Base-by-base conservation (phyloP, 53 echinoderm and acorn worm genomes). In the Echinarachnius parma region DNA sequence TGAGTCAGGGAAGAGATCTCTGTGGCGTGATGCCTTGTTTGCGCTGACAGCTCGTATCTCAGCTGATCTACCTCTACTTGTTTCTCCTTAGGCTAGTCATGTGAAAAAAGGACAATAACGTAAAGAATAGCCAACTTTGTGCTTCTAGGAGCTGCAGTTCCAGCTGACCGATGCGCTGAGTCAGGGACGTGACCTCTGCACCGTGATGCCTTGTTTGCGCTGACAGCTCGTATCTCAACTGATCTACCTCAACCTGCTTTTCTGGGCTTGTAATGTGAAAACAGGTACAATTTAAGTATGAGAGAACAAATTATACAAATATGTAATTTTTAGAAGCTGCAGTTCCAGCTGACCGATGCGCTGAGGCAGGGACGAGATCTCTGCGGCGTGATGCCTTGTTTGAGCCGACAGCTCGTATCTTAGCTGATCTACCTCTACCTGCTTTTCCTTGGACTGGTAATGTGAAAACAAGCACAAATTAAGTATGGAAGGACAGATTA, bases 301-400 rank as follows among this genome's bases (percentile, higher is more conserved):
- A n/a, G n/a, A n/a, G n/a, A n/a, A n/a, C n/a, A n/a, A n/a, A n/a
- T n/a, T n/a, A n/a, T n/a, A n/a, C n/a, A n/a, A n/a, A n/a, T n/a
- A n/a, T n/a, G n/a, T n/a, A n/a, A n/a, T n/a, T n/a, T n/a, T n/a
- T n/a, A n/a, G n/a, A n/a, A 92, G 34, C 57, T 82, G 74, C 34
- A 81, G 59, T 62, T 92, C 84, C 56, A 92, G 75, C 37, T 88
- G 82, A 3, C 82, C 79, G 8, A 88, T 75, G 18, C 84, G 64
- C 67, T 85, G 85, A 26, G 77, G 65, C 9, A 82, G 69, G 69
- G 53, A 14, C 20, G 88, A 61, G 20, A 75, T 31, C 77, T 92
- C 92, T 1, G 75, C 31, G 14, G 82, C 74, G 31, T 92, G 87
- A 9, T 82, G 60, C 31, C 82, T 75, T 10, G 82, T 48, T n/a